phyloP scores from a whole-genome alignment of 2,113 vertebrate species.

The Leucopsar rothschildi region DNA sequence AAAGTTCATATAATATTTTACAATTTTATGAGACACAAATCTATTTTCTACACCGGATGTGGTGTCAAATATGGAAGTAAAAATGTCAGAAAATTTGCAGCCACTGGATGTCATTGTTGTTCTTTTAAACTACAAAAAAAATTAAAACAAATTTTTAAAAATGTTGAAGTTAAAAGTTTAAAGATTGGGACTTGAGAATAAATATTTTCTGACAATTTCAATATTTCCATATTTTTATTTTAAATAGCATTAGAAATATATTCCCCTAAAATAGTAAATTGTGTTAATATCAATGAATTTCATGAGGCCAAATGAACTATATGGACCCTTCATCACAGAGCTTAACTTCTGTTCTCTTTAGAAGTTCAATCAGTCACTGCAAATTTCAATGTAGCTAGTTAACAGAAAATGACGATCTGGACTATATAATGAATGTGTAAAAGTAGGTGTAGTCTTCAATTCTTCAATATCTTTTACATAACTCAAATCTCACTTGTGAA shows the following conservation, averaged over 20 bases:
- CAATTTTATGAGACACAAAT: background rate
- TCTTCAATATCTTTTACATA: background rate
- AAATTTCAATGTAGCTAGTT: background rate
- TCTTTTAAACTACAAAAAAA: background rate
- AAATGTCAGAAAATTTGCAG: background rate
- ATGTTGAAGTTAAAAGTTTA: background rate
- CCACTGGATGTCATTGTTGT: constrained; percentile 57
- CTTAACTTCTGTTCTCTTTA: background rate
- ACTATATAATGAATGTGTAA: background rate
- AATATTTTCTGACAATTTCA: background rate
- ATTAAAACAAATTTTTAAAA: background rate
- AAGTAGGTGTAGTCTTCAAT: background rate
- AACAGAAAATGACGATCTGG: background rate
- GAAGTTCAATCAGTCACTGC: background rate
- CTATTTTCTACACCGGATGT: background rate
- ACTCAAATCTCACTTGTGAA: background rate
- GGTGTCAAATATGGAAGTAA: background rate
- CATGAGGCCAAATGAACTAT: background rate
- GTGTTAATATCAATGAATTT: background rate
- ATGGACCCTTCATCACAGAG: background rate
- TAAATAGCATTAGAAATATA: background rate
- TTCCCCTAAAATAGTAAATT: background rate
- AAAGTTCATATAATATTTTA: background rate
- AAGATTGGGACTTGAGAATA: background rate
- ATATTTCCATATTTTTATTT: background rate